These are phyloP conservation scores for Nansenia antarctica DNA, from an alignment of 2,113 vertebrate species.

Conservation along the genomic window DNA sequence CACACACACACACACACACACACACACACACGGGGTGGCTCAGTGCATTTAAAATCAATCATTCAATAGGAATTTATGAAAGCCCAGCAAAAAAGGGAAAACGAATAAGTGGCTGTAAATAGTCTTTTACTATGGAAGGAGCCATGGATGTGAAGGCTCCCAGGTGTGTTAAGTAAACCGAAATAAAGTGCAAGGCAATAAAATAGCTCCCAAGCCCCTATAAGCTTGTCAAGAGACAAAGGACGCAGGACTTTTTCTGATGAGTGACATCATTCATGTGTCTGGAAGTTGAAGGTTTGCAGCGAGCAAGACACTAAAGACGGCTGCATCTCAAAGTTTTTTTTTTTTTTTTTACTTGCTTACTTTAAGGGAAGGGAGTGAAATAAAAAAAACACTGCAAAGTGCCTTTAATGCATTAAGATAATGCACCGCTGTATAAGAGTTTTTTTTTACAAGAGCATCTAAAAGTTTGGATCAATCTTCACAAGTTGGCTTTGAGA, in stretches of 20 bases:
- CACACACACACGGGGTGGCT: not conserved
- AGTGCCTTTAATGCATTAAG: conserved; percentile 70
- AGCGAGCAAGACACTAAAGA: not conserved
- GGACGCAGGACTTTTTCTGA: conserved; percentile 44
- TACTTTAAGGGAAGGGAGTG: conserved; percentile 44
- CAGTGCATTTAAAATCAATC: conserved; percentile 46
- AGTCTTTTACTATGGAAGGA: conserved; percentile 47
- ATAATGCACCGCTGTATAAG: conserved; percentile 52
- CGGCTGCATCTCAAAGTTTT: too few relatives aligned
- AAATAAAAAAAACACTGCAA: conserved; percentile 66
- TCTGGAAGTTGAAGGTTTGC: not conserved
- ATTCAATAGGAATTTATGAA: conserved; percentile 48
- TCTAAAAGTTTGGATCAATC: conserved; percentile 61
- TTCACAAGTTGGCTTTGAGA: conserved; percentile 47
- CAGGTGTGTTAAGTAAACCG: conserved; percentile 66
- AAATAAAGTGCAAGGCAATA: conserved; percentile 71
- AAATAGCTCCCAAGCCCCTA: conserved; percentile 55
- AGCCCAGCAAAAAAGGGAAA: conserved; percentile 41
- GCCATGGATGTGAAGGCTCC: conserved; percentile 44
- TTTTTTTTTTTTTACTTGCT: conserved; percentile 59
- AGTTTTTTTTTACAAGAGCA: conserved; percentile 65
- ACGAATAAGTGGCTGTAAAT: conserved; percentile 54
- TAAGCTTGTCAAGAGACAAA: conserved; percentile 69
- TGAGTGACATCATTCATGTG: conserved; percentile 70
- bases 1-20: too few relatives aligned